Conservation (phyloP, 2,888 invertebrate genomes). For the Archips xylosteana region DNA sequence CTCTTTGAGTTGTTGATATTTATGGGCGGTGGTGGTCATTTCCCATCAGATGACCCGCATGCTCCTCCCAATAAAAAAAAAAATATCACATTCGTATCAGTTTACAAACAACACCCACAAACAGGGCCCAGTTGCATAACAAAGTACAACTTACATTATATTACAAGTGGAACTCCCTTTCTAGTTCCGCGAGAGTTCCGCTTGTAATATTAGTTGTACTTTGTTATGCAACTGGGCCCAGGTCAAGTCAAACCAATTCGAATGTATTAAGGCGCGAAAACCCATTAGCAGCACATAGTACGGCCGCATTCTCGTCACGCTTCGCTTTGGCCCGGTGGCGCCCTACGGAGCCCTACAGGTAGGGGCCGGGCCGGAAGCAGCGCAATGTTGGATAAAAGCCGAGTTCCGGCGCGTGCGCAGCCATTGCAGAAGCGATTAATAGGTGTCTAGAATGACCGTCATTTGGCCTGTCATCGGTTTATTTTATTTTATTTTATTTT, state of each 20-base stretch:
- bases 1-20: no score
- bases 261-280: conserved; percentile 6
- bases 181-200: no score
- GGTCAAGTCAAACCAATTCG: neutral
- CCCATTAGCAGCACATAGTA: conserved; percentile 1
- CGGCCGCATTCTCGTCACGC: conserved; percentile 17
- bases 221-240: neutral
- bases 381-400: conserved; percentile 26
- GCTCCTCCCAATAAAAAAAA: no score
- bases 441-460: conserved; percentile 22
- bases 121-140: no score
- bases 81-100: no score
- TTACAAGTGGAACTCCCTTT: no score
- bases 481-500: no score
- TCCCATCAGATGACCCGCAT: no score
- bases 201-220: no score
- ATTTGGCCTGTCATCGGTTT: conserved; percentile 10
- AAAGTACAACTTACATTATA: no score
- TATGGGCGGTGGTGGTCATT: no score
- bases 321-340: conserved; percentile 4
- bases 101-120: no score
- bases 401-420: conserved; percentile 24
- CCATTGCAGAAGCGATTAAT: conserved; percentile 13
- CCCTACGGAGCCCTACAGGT: conserved; percentile 12
- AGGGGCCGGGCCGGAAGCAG: conserved; percentile 6